phyloP scores from a whole-genome alignment of 2,797 vertebrate genomes.

The Microchirus variegatus region DNA sequence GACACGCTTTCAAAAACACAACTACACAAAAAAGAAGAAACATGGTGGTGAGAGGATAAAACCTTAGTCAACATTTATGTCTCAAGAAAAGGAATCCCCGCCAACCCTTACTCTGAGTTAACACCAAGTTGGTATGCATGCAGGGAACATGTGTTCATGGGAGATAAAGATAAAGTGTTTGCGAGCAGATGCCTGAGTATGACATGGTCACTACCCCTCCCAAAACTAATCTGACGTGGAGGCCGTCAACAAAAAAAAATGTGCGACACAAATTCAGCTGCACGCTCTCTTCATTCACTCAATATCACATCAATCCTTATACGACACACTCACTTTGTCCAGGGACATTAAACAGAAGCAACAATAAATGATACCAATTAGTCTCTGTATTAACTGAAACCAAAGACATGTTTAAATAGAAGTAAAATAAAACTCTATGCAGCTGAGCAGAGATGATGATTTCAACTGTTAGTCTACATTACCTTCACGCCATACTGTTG shows the following conservation, averaged over 20 bases:
- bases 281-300: not conserved
- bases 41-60: not conserved
- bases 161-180: conserved; percentile 75
- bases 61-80: not conserved
- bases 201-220: conserved; percentile 57
- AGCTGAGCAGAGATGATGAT: too few species aligned
- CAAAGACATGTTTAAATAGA: too few species aligned
- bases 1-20: not conserved
- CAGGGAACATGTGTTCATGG: conserved; percentile 60
- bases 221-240: conserved; percentile 33
- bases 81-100: conserved; percentile 36
- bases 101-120: conserved; percentile 9
- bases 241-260: conserved; percentile 10
- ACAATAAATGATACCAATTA: too few species aligned
- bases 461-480: too few species aligned
- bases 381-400: too few species aligned
- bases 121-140: conserved; percentile 15
- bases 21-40: not conserved
- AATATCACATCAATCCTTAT: too few species aligned
- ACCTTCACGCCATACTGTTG: too few species aligned
- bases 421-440: too few species aligned
- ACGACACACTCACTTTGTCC: too few species aligned
- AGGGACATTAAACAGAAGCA: too few species aligned
- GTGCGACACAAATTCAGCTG: not conserved
- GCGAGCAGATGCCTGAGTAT: conserved; percentile 42